A percentile compares a stretch with the other conserved stretches of the same genome.
phyloP scores from a whole-genome alignment of 2,113 vertebrate genomes.

The Thamnophis sirtalis region DNA sequence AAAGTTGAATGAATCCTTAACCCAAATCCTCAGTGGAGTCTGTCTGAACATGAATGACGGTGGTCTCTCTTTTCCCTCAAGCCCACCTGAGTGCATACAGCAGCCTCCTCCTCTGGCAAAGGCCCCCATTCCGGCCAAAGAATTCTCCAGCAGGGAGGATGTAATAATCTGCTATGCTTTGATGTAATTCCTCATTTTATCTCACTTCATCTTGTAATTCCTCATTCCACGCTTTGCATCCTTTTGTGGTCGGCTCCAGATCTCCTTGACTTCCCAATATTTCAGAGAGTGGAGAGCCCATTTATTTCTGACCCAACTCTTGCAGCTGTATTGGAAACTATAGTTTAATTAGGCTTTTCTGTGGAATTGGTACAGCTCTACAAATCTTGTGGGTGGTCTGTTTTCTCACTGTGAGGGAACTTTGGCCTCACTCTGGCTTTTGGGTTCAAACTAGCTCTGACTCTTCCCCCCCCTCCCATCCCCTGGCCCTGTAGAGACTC shows the following conservation, averaged over 20 bases:
- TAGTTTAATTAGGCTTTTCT: neutral
- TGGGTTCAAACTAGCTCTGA: neutral
- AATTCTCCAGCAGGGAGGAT: neutral
- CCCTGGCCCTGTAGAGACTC: neutral
- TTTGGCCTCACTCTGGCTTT: neutral
- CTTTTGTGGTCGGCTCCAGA: neutral
- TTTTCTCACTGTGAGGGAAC: neutral
- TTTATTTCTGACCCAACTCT: neutral
- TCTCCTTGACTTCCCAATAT: neutral
- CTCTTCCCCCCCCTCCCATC: neutral
- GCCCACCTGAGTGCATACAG: neutral
- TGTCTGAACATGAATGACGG: neutral
- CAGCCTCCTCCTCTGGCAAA: neutral
- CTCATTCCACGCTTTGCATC: neutral
- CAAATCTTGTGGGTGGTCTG: neutral
- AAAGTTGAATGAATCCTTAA: neutral
- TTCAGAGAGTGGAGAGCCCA: neutral
- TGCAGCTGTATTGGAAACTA: neutral
- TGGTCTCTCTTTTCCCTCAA: neutral
- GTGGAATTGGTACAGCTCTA: neutral
- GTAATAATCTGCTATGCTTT: neutral
- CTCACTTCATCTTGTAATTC: slow-evolving; percentile 16
- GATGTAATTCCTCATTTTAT: slow-evolving; percentile 16
- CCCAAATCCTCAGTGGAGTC: neutral
- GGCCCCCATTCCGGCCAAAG: neutral